These are phyloP conservation scores for Sula dactylatra DNA, from an alignment of 2,113 vertebrate genomes.

Conservation along the genomic window DNA sequence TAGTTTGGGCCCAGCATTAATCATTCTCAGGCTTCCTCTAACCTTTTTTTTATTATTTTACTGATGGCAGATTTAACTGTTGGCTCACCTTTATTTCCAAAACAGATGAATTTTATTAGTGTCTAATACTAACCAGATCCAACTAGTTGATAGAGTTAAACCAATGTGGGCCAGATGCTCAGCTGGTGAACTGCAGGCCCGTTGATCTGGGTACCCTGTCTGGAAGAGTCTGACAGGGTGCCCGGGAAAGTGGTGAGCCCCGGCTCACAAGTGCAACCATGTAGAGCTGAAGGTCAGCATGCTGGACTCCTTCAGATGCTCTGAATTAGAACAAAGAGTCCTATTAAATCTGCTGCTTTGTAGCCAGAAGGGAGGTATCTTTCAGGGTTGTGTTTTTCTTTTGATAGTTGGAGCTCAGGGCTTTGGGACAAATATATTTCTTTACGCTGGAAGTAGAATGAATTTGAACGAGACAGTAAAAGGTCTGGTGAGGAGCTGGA, in stretches of 20 bases:
- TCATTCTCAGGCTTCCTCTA: slow-evolving; percentile 48
- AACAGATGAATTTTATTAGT: slow-evolving; percentile 28
- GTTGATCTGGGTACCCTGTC: neutral
- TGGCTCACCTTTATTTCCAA: slow-evolving; percentile 52
- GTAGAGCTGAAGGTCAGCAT: neutral
- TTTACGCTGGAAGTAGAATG: neutral
- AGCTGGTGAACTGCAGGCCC: neutral
- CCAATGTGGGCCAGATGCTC: neutral
- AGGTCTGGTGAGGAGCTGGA: neutral
- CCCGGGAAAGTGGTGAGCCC: rapidly evolving
- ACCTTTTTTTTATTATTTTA: slow-evolving; percentile 10
- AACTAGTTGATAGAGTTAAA: slow-evolving; percentile 19
- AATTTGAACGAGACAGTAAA: neutral
- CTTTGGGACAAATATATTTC: neutral
- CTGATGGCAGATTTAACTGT: slow-evolving; percentile 52
- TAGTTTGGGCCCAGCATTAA: slow-evolving; percentile 34
- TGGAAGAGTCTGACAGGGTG: neutral
- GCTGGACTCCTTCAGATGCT: neutral
- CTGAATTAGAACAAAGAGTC: neutral
- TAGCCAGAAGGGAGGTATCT: neutral
- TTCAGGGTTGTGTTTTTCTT: neutral
- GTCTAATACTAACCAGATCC: slow-evolving; percentile 50
- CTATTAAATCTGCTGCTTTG: neutral
- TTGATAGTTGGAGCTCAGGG: neutral
- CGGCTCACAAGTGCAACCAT: neutral